These are phyloP conservation scores for Falco columbarius DNA, from an alignment of 2,797 vertebrate species.

Conservation along the genomic window DNA sequence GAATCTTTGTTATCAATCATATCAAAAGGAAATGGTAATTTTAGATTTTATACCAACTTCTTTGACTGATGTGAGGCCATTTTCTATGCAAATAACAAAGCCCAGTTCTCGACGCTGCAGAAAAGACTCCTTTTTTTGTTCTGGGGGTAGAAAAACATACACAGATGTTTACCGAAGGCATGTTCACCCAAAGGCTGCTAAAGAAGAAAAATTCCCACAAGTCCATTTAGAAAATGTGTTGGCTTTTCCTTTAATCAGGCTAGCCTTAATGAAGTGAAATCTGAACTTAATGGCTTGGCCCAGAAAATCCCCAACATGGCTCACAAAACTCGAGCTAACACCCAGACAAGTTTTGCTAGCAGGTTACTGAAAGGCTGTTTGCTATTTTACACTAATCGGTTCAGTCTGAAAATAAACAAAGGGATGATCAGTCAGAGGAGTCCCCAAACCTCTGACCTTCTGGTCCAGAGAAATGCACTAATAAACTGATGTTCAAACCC, in stretches of 20 bases:
- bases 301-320: conserved; percentile 14
- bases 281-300: conserved; percentile 20
- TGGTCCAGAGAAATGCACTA: not conserved
- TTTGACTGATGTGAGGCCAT: not conserved
- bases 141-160: not conserved
- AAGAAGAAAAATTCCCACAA: not conserved
- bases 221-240: not conserved
- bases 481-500: not conserved
- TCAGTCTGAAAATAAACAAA: conserved; percentile 44
- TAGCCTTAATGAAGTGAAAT: not conserved
- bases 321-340: not conserved
- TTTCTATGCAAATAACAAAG: not conserved
- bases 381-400: conserved; percentile 46
- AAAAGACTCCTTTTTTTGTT: not conserved
- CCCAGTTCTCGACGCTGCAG: not conserved
- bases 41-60: not conserved
- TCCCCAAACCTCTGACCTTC: conserved; percentile 18
- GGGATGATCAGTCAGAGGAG: conserved; percentile 1
- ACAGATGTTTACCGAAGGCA: not conserved
- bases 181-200: not conserved
- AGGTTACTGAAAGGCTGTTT: not conserved
- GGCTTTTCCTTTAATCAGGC: not conserved
- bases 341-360: not conserved
- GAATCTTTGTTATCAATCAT: not conserved
- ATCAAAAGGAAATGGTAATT: not conserved